phyloP scores from a whole-genome alignment of 2,113 vertebrate genomes.

The Nannobrachium achirus region DNA sequence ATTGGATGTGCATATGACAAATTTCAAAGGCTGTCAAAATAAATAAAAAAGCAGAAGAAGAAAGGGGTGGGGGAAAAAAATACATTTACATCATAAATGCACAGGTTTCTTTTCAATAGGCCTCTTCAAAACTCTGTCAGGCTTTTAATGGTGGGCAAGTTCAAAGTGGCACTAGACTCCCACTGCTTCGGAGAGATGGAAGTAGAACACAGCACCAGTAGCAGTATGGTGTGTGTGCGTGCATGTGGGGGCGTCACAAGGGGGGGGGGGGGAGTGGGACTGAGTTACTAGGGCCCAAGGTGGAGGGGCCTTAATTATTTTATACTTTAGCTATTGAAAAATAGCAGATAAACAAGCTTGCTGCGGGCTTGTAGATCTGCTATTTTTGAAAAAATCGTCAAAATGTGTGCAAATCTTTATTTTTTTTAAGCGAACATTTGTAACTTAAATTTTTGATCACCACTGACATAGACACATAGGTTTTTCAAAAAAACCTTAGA shows the following conservation, averaged over 20 bases:
- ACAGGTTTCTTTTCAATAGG: constrained; percentile 87
- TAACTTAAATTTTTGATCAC: no score
- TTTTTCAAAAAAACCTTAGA: no score
- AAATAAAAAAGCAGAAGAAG: constrained; percentile 55
- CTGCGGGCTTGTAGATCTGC: no score
- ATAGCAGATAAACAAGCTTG: no score
- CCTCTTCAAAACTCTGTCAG: constrained; percentile 91
- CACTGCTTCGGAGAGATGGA: constrained; percentile 86
- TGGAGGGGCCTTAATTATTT: no score
- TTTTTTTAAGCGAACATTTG: no score
- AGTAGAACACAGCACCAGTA: constrained; percentile 73
- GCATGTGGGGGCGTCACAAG: constrained; percentile 18
- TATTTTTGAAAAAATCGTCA: no score
- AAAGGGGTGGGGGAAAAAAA: constrained; percentile 74
- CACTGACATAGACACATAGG: no score
- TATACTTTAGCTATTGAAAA: no score
- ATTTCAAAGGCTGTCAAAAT: constrained; percentile 96
- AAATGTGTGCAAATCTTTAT: no score
- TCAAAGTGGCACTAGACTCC: constrained; percentile 92
- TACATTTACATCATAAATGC: constrained; percentile 97
- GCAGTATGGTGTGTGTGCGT: constrained; percentile 67
- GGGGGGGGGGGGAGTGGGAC: no score
- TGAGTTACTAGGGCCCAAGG: no score
- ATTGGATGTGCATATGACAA: constrained; percentile 94
- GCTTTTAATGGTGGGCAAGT: constrained; percentile 92